A percentile compares a stretch with the other conserved stretches of the same genome.
Evolutionary conservation across 2,113 vertebrate species (phyloP).

Genomic region (Notothenia rossii): DNA sequence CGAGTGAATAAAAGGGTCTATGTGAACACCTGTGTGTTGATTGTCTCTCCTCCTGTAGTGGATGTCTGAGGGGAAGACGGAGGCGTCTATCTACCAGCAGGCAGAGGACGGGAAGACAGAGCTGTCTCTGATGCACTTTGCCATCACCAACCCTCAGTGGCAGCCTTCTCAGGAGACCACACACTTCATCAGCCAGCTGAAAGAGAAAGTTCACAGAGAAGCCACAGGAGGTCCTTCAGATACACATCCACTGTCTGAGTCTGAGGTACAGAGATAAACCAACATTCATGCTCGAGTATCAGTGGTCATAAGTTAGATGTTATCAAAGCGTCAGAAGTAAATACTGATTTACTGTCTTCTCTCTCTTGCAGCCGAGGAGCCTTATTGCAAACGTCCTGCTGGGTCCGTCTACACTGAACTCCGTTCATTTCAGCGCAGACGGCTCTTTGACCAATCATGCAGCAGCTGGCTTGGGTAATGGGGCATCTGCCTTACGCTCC

Average conservation of each 20-base stretch:
- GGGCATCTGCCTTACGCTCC: constrained; percentile 91
- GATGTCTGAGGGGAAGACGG: constrained; percentile 96
- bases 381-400: constrained; percentile 92
- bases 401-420: constrained; percentile 87
- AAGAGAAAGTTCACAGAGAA: constrained; percentile 94
- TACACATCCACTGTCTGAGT: constrained; percentile 88
- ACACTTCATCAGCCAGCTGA: constrained; percentile 95
- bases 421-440: constrained; percentile 87
- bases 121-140: constrained; percentile 98
- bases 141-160: constrained; percentile 98
- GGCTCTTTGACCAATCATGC: constrained; percentile 87
- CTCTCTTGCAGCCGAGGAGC: constrained; percentile 90
- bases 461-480: constrained; percentile 81
- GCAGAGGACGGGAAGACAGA: constrained; percentile 98
- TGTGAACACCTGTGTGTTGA: neutral
- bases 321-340: neutral
- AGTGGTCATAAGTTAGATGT: neutral
- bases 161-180: constrained; percentile 96
- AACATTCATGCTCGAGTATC: neutral
- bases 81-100: constrained; percentile 98
- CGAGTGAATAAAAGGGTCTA: neutral
- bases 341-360: neutral
- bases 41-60: constrained; percentile 81
- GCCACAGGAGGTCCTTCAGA: constrained; percentile 85
- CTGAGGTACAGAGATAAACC: constrained; percentile 83